A percentile compares a stretch with the other conserved stretches of the same genome.
These are phyloP conservation scores for Icerya purchasi DNA, from an alignment of 2,888 invertebrate genomes.

Conservation along the genomic window DNA sequence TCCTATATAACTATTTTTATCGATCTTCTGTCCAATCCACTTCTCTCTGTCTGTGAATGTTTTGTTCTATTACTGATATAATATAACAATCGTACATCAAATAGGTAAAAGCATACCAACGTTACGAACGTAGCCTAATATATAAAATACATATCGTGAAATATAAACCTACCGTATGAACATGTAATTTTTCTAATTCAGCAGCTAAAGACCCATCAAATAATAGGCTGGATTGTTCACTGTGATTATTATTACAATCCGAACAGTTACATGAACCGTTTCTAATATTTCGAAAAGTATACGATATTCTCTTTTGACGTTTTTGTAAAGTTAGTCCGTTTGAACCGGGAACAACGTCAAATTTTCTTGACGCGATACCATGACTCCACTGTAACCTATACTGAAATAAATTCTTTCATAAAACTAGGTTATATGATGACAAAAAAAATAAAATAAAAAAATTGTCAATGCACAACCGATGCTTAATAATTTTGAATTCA, in stretches of 20 bases:
- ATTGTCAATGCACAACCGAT: too few species aligned
- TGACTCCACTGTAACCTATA: slow-evolving; percentile 60
- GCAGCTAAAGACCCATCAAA: slow-evolving; percentile 29
- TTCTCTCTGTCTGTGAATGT: too few species aligned
- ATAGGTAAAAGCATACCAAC: too few species aligned
- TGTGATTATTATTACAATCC: slow-evolving; percentile 37
- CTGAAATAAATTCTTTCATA: too few species aligned
- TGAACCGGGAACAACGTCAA: slow-evolving; percentile 42
- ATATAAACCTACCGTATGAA: slow-evolving; percentile 41
- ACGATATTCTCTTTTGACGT: slow-evolving; percentile 46
- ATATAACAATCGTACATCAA: too few species aligned
- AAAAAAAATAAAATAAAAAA: too few species aligned
- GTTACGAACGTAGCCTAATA: too few species aligned
- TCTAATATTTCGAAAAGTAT: slow-evolving; percentile 50
- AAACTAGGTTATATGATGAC: too few species aligned
- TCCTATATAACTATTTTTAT: too few species aligned
- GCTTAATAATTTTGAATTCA: slow-evolving; percentile 3
- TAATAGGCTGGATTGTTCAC: slow-evolving; percentile 3
- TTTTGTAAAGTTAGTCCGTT: slow-evolving; percentile 31
- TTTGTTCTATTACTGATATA: too few species aligned
- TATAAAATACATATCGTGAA: too few species aligned
- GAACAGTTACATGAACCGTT: slow-evolving; percentile 34
- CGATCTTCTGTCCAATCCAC: too few species aligned
- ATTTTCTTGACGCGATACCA: slow-evolving; percentile 63
- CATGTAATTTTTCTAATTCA: slow-evolving; percentile 48